Percentiles rank a stretch among this genome's conserved stretches.
These are phyloP conservation scores for Dipodomys ordii DNA, from an alignment of 2,113 vertebrate species.

Conservation along the genomic window DNA sequence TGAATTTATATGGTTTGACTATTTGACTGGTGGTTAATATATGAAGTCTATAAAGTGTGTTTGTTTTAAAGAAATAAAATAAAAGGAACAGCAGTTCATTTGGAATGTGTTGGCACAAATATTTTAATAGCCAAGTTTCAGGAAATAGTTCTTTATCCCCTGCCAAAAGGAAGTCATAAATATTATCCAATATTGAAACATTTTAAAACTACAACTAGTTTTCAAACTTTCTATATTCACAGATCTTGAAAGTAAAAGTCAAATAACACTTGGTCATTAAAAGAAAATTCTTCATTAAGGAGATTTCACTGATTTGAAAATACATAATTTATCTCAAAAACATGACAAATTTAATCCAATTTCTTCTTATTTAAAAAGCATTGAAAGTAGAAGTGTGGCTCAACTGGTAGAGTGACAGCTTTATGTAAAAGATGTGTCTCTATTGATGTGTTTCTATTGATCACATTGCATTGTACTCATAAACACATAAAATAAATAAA, in stretches of 20 bases:
- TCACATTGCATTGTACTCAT: background rate
- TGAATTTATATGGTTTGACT: constrained; percentile 22
- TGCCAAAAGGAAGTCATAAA: constrained; percentile 34
- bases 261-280: constrained; percentile 38
- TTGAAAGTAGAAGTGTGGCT: too few species aligned
- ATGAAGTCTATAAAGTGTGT: background rate
- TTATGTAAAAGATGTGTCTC: too few species aligned
- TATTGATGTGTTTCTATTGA: background rate
- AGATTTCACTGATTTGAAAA: background rate
- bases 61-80: constrained; percentile 54
- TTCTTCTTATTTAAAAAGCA: constrained; percentile 14
- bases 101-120: constrained; percentile 2
- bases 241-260: constrained; percentile 59
- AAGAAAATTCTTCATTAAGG: constrained; percentile 52
- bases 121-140: constrained; percentile 53
- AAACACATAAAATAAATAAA: too few species aligned
- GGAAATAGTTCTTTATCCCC: background rate
- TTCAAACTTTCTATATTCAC: constrained; percentile 31
- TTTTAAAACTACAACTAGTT: background rate
- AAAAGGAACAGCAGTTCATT: constrained; percentile 36
- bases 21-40: constrained; percentile 16
- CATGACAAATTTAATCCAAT: constrained; percentile 3
- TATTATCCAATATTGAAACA: constrained; percentile 31
- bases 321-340: constrained; percentile 54
- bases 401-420: background rate